Conservation (phyloP, 1,140 invertebrate species). For the Trichogramma pretiosum region DNA sequence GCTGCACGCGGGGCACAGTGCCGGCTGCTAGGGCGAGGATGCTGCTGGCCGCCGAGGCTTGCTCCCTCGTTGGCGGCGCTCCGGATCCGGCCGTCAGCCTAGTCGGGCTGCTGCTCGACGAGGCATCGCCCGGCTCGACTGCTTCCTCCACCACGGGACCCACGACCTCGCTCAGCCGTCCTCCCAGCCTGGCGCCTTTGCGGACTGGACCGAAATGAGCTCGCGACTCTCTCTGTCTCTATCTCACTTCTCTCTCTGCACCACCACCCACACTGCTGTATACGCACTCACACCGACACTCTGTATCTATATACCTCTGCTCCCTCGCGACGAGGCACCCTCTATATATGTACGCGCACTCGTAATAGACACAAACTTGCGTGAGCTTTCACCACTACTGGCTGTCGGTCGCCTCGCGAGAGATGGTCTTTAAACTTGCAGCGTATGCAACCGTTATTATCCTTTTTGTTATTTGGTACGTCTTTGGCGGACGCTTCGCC, state of each 20-base stretch:
- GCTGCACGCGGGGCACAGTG: conserved; percentile 12
- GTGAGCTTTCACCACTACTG: too few species aligned
- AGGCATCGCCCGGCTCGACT: conserved; percentile 45
- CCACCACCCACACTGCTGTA: neutral
- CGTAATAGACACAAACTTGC: too few species aligned
- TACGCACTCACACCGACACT: conserved; percentile 1
- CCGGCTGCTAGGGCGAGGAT: neutral
- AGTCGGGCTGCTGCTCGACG: conserved; percentile 41
- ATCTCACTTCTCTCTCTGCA: neutral
- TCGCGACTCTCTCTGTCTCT: conserved; percentile 18
- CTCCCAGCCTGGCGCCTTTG: conserved; percentile 45
- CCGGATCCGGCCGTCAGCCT: conserved; percentile 31
- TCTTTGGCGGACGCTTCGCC: neutral
- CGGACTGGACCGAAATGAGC: conserved; percentile 20
- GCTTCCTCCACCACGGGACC: conserved; percentile 48
- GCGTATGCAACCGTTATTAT: too few species aligned
- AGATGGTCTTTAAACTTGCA: too few species aligned
- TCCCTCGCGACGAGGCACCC: neutral
- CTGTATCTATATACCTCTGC: too few species aligned
- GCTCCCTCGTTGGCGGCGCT: conserved; percentile 25
- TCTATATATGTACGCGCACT: neutral
- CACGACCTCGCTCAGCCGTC: conserved; percentile 45
- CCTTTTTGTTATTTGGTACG: too few species aligned
- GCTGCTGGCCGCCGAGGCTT: conserved; percentile 15
- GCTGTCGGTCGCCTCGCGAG: too few species aligned